phyloP scores from a whole-genome alignment of 2,888 invertebrate genomes.

The Aphidius colemani region DNA sequence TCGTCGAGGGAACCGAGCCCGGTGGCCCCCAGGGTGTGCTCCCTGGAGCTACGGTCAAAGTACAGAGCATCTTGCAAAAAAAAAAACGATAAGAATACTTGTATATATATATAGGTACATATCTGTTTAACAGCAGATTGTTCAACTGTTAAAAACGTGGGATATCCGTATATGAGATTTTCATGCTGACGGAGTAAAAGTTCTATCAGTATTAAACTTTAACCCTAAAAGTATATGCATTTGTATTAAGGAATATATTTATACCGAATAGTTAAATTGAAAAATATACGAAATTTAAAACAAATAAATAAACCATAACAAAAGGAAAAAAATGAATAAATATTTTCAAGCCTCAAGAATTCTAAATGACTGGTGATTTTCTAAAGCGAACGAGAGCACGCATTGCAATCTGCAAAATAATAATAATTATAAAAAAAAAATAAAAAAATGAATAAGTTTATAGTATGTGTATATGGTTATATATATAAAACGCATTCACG shows the following conservation, averaged over 20 bases:
- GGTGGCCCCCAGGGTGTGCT: slow-evolving; percentile 10
- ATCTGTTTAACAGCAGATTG: too few relatives aligned
- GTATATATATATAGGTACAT: not conserved
- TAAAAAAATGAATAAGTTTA: not conserved
- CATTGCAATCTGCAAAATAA: slow-evolving; percentile 1
- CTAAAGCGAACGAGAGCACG: not conserved
- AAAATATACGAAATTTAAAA: not conserved
- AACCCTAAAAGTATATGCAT: not conserved
- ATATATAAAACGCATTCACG: slow-evolving; percentile 20
- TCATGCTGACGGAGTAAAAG: not conserved
- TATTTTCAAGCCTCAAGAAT: not conserved
- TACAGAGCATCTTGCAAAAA: slow-evolving; percentile 3
- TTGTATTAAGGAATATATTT: too few relatives aligned
- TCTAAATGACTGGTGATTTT: slow-evolving; percentile 9
- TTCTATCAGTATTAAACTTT: not conserved
- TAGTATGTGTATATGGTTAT: too few relatives aligned
- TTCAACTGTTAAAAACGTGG: too few relatives aligned
- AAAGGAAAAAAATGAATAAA: not conserved
- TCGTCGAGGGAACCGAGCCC: slow-evolving; percentile 10
- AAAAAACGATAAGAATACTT: slow-evolving; percentile 13
- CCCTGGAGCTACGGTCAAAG: slow-evolving; percentile 21
- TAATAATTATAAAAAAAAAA: not conserved
- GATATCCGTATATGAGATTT: too few relatives aligned
- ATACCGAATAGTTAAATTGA: not conserved
- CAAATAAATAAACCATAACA: too few relatives aligned